These are phyloP conservation scores for Synergus laeviventris DNA, from an alignment of 2,888 invertebrate species.

Conservation along the genomic window DNA sequence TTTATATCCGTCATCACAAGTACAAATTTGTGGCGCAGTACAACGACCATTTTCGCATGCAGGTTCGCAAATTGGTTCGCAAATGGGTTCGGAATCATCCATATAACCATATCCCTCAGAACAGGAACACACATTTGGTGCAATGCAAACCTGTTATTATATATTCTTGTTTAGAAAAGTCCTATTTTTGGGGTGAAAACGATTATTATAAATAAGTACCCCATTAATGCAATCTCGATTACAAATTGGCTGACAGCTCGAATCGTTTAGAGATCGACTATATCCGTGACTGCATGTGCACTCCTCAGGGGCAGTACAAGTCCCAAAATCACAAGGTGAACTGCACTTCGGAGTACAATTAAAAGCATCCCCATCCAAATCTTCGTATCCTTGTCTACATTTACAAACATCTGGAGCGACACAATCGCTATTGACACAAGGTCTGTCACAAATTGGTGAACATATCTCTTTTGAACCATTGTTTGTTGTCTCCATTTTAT, in stretches of 20 bases:
- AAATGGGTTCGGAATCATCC: constrained; percentile 44
- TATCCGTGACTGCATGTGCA: constrained; percentile 54
- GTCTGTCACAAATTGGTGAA: constrained; percentile 64
- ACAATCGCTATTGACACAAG: constrained; percentile 68
- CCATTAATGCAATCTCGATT: constrained; percentile 59
- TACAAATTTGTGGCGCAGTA: constrained; percentile 71
- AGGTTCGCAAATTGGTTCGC: constrained; percentile 64
- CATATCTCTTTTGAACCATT: constrained; percentile 57
- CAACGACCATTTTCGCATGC: constrained; percentile 75
- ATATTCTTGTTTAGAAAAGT: too few species aligned
- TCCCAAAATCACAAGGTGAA: constrained; percentile 65
- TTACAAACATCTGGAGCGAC: constrained; percentile 59
- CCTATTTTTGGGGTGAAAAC: too few species aligned
- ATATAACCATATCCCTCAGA: constrained; percentile 22
- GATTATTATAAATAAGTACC: constrained; percentile 27
- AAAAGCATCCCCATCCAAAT: constrained; percentile 55
- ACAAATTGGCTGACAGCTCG: constrained; percentile 63
- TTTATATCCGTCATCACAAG: constrained; percentile 67
- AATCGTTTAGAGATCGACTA: background rate
- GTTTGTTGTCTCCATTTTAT: constrained; percentile 70
- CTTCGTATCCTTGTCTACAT: constrained; percentile 60
- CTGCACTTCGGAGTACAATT: constrained; percentile 61
- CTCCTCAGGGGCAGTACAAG: constrained; percentile 50
- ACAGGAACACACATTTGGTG: constrained; percentile 34
- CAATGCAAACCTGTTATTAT: constrained; percentile 10